phyloP scores from a whole-genome alignment of 2,888 invertebrate species.

The Salticus scenicus region DNA sequence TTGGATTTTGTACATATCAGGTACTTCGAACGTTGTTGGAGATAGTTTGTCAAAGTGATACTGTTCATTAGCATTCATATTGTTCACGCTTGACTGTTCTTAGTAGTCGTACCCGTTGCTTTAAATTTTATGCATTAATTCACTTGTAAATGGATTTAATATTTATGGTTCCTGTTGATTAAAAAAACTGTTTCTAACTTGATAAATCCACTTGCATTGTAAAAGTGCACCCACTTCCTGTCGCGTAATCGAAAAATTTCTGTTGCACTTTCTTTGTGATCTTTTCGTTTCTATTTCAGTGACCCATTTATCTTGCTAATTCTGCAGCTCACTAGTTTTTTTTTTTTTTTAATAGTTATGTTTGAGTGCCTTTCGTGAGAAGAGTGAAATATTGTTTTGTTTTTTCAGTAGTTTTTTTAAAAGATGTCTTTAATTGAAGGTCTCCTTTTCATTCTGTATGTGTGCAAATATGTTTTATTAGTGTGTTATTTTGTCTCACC shows the following conservation, averaged over 20 bases:
- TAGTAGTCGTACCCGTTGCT: not conserved
- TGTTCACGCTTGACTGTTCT: not conserved
- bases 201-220: constrained; percentile 1
- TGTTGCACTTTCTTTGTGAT: not conserved
- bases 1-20: too few relatives aligned
- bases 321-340: not conserved
- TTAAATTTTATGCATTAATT: not conserved
- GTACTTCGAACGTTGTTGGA: too few relatives aligned
- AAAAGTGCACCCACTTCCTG: not conserved
- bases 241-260: constrained; percentile 9
- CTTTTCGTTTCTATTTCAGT: constrained; percentile 1
- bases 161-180: not conserved
- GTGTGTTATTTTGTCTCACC: too few relatives aligned
- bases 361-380: not conserved
- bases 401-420: not conserved
- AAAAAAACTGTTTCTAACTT: not conserved
- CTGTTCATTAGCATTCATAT: too few relatives aligned
- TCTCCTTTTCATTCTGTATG: too few relatives aligned
- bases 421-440: too few relatives aligned
- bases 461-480: too few relatives aligned
- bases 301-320: constrained; percentile 12
- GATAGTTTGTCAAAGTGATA: too few relatives aligned
- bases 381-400: not conserved
- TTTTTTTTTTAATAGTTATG: not conserved
- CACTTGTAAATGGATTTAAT: not conserved